Evolutionary conservation across 1,140 invertebrate species (phyloP).

Genomic region (Drosophila neocordata): DNA sequence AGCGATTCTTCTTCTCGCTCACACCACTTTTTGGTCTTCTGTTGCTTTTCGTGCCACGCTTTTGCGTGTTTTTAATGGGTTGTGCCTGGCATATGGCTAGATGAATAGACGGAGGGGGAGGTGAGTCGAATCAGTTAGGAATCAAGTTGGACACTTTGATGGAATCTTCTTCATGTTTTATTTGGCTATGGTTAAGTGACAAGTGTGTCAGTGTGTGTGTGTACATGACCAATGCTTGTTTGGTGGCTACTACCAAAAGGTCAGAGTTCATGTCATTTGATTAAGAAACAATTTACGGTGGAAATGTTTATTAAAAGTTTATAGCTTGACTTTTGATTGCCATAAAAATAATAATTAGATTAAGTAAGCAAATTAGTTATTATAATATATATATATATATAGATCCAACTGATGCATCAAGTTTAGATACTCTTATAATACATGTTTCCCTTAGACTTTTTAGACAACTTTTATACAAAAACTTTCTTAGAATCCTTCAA

Average conservation of each 20-base stretch:
- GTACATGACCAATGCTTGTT: neutral
- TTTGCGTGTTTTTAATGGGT: conserved; percentile 11
- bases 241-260: neutral
- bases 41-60: conserved; percentile 1
- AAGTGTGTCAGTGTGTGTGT: too few species aligned
- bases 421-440: neutral
- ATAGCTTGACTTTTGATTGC: neutral
- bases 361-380: neutral
- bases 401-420: too few species aligned
- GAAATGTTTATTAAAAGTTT: neutral
- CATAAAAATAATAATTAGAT: conserved; percentile 1
- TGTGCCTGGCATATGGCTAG: neutral
- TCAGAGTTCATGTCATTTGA: conserved; percentile 4
- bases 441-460: too few species aligned
- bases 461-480: neutral
- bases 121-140: neutral
- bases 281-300: neutral
- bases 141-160: conserved; percentile 9
- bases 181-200: neutral
- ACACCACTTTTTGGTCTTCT: neutral
- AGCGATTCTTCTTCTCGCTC: neutral
- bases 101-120: neutral
- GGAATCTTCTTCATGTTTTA: neutral
- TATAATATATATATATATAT: neutral
- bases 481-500: neutral